Evolutionary conservation across 2,113 vertebrate species (phyloP).

Genomic region (Silurus asotus): DNA sequence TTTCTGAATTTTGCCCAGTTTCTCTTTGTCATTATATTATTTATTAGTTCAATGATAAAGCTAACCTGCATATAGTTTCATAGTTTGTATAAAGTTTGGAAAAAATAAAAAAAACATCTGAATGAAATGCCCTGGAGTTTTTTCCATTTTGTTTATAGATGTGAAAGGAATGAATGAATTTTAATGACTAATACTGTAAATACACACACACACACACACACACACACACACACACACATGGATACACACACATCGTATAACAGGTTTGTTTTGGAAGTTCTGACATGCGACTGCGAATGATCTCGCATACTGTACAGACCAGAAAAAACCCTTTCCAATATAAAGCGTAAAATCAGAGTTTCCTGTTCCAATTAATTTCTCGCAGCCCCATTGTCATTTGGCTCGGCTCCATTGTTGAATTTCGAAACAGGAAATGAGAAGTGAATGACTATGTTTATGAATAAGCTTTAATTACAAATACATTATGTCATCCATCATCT

Average conservation of each 20-base stretch:
- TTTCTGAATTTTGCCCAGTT: not conserved
- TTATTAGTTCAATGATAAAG: not conserved
- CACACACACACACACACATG: not conserved
- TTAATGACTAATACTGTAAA: not conserved
- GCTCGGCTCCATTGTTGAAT: constrained; percentile 1
- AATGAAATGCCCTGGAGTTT: not conserved
- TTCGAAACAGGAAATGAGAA: constrained; percentile 30
- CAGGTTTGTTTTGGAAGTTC: not conserved
- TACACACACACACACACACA: constrained; percentile 4
- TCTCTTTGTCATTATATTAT: not conserved
- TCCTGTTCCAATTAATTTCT: constrained; percentile 13
- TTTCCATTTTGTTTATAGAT: not conserved
- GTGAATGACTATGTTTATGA: not conserved
- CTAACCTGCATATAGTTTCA: not conserved
- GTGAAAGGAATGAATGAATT: not conserved
- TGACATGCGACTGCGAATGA: not conserved
- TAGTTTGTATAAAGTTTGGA: not conserved
- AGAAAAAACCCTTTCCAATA: not conserved
- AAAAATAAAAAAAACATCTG: not conserved
- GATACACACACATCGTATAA: not conserved
- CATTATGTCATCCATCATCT: not conserved
- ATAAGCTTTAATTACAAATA: not conserved
- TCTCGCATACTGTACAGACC: not conserved
- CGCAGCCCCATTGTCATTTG: not conserved
- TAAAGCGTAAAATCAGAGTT: not conserved